Conservation (phyloP, 2,888 invertebrate species). For the Anthophora plumipes region DNA sequence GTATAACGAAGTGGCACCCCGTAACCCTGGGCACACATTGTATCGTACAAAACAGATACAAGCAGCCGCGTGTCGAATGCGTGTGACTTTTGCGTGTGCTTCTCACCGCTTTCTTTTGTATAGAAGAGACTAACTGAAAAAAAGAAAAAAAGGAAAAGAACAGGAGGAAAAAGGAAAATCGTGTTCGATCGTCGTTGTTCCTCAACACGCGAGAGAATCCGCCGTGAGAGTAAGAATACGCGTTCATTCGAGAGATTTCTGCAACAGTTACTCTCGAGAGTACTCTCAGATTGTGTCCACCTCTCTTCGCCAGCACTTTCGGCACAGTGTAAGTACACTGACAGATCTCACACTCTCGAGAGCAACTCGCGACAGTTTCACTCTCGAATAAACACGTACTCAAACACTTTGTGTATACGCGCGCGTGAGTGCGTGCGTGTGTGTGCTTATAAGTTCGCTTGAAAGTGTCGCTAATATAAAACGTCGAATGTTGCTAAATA, state of each 20-base stretch:
- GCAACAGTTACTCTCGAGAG: no score
- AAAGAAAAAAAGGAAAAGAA: no score
- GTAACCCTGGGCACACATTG: conserved; percentile 68
- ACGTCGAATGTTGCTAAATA: background rate
- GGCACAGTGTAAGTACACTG: no score
- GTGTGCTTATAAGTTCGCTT: conserved; percentile 59
- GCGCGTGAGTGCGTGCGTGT: conserved; percentile 59
- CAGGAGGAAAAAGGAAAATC: no score
- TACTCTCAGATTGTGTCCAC: no score
- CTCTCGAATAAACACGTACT: no score
- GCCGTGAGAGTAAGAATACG: no score
- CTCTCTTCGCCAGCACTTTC: no score
- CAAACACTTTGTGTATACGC: conserved; percentile 53
- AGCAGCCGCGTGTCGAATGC: conserved; percentile 64
- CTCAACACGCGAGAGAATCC: conserved; percentile 11
- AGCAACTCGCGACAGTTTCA: no score
- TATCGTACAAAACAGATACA: conserved; percentile 77
- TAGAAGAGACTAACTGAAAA: conserved; percentile 69
- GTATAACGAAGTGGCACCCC: conserved; percentile 30
- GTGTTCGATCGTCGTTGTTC: conserved; percentile 36
- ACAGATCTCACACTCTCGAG: no score
- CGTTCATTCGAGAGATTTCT: no score
- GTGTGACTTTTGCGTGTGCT: conserved; percentile 77
- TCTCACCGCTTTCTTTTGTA: conserved; percentile 77
- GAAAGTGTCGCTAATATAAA: conserved; percentile 1